These are phyloP conservation scores for Cirrhinus mrigala DNA, from an alignment of 2,797 vertebrate species.

Conservation along the genomic window DNA sequence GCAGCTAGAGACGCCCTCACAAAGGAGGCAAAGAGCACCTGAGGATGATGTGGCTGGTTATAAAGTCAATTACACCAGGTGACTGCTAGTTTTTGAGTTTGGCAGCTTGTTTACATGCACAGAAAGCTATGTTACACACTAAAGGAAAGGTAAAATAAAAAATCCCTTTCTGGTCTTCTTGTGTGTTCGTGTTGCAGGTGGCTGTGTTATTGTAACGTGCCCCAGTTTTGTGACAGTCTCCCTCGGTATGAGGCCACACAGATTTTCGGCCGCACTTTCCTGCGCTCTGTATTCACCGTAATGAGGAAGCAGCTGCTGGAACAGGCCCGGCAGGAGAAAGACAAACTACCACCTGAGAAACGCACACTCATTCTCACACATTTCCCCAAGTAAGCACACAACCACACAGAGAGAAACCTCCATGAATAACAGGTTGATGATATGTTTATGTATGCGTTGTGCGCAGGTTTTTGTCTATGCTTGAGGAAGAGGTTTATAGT, in stretches of 20 bases:
- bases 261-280: conserved; percentile 93
- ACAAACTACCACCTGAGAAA: conserved; percentile 96
- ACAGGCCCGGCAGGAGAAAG: conserved; percentile 96
- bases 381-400: conserved; percentile 93
- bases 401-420: not conserved
- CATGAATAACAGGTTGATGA: not conserved
- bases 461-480: conserved; percentile 94
- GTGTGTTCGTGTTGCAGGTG: conserved; percentile 78
- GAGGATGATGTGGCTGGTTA: conserved; percentile 92
- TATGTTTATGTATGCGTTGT: conserved; percentile 31
- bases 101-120: too few relatives aligned
- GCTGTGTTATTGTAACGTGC: conserved; percentile 98
- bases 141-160: too few relatives aligned
- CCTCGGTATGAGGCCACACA: conserved; percentile 96
- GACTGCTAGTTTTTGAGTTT: conserved; percentile 48
- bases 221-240: conserved; percentile 98
- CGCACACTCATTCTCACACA: conserved; percentile 98
- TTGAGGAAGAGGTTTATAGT: conserved; percentile 99
- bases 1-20: conserved; percentile 97
- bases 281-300: conserved; percentile 95
- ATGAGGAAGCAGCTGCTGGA: conserved; percentile 97
- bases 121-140: too few relatives aligned
- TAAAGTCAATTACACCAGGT: conserved; percentile 99
- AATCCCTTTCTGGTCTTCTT: not conserved
- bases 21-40: conserved; percentile 87